Evolutionary conservation across 2,888 invertebrate genomes (phyloP), one percentile per base, ranked within the genome.

Genomic region (Chironomus tentans): DNA sequence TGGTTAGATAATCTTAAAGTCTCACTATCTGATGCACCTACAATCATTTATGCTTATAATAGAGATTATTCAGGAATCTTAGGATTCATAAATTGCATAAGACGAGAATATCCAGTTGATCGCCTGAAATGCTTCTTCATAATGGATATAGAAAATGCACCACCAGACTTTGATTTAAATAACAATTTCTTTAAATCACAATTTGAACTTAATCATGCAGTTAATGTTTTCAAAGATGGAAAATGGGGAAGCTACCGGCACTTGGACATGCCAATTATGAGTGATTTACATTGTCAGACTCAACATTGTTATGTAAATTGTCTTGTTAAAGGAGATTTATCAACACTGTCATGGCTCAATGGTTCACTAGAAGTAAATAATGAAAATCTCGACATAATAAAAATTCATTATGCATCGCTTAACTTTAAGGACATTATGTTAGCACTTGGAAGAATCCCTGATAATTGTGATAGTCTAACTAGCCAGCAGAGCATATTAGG

Each of bases 391-490:
- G 15, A 38, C 10, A 38, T 68, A 38, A 68, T 86, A 22, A 81
- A 88, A 82, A 87, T 92, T 0, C 87, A 90, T 79, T 93, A 91
- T 80, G 83, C 92, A 0, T 87, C 93, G 0, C 82, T 96, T 48
- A 96, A 96, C 84, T 95, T 95, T 88, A 89, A 92, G 81, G 95
- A 96, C 81, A 86, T 96, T 0, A 95, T 96, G 95, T 86, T 92
- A 1, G 92, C 94, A 0, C 92, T 92, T 1, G 95, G 94, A 5
- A 92, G 92, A 81, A 87, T 95, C 1, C 90, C 91, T 0, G 97
- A 88, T 92, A 0, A 89, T 93, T 0, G 92, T 0, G 38, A 38
- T 10, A 38, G 10, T 38, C 38, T 91, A n/a, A 81, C 87, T 24
- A 84, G 87, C 10, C 88, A 92, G 79, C 89, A 89, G 10, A 38